Evolutionary conservation across 2,888 invertebrate species (phyloP).

Genomic region (Sipha maydis): DNA sequence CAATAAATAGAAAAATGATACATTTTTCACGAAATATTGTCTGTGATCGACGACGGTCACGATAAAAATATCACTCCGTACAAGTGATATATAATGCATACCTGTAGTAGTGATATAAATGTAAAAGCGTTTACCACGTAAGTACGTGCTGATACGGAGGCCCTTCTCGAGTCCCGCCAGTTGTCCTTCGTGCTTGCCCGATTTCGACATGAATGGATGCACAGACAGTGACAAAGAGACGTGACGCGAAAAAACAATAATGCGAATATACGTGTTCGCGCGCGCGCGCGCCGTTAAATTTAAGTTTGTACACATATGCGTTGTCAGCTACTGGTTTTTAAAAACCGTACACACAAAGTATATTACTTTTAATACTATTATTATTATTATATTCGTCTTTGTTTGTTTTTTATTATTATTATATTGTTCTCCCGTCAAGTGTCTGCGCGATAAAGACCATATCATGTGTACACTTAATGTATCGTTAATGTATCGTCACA

Average conservation of each 20-base stretch:
- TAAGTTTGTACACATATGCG: not conserved
- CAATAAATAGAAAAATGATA: no score
- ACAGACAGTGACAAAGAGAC: not conserved
- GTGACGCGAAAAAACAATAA: slow-evolving; percentile 47
- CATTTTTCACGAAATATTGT: no score
- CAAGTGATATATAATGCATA: not conserved
- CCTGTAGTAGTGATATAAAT: not conserved
- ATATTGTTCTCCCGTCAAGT: slow-evolving; percentile 6
- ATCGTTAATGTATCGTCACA: no score
- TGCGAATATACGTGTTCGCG: not conserved
- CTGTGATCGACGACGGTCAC: no score
- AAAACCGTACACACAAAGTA: not conserved
- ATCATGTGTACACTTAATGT: no score
- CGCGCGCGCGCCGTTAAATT: not conserved
- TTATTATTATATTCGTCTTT: not conserved
- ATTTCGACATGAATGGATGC: slow-evolving; percentile 14
- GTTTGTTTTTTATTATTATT: not conserved
- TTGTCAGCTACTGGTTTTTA: not conserved
- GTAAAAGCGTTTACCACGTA: not conserved
- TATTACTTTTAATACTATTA: not conserved
- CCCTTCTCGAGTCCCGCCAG: not conserved
- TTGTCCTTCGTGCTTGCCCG: not conserved
- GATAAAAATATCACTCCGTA: not conserved
- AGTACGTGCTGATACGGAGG: not conserved
- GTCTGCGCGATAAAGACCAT: no score